A percentile compares a stretch with the other conserved stretches of the same genome.
Conservation (phyloP, 2,113 vertebrate species). For the Falcunculus frontatus region DNA sequence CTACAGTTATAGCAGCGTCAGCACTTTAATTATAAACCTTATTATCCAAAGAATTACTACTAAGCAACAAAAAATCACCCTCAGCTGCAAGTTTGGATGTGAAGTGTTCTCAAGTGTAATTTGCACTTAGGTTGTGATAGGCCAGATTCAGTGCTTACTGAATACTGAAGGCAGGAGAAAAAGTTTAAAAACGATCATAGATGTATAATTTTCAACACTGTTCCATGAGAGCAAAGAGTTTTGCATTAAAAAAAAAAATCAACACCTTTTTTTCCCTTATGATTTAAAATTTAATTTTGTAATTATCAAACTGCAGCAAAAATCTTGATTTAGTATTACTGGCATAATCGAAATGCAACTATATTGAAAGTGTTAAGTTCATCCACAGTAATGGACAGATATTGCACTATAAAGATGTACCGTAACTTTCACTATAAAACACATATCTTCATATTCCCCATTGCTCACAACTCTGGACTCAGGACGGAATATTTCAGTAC, state of each 20-base stretch:
- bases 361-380: neutral
- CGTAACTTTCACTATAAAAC: neutral
- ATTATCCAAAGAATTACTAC: slow-evolving; percentile 47
- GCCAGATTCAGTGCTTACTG: neutral
- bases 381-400: neutral
- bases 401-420: neutral
- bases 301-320: neutral
- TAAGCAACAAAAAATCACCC: slow-evolving; percentile 44
- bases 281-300: neutral
- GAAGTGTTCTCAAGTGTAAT: slow-evolving; percentile 8
- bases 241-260: neutral
- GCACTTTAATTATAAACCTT: slow-evolving; percentile 68
- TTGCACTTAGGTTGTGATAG: neutral
- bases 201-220: neutral
- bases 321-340: neutral
- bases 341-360: neutral
- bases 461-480: neutral
- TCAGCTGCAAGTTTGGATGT: slow-evolving; percentile 42
- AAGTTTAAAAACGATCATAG: neutral
- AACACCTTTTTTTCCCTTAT: neutral
- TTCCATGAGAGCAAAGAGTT: neutral
- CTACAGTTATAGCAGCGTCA: slow-evolving; percentile 50
- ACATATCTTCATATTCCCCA: neutral
- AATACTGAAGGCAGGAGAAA: neutral
- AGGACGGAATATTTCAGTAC: neutral